Percentiles rank a stretch among this genome's conserved stretches.
Evolutionary conservation across 2,888 invertebrate genomes (phyloP).

Genomic region (Biston betularia): DNA sequence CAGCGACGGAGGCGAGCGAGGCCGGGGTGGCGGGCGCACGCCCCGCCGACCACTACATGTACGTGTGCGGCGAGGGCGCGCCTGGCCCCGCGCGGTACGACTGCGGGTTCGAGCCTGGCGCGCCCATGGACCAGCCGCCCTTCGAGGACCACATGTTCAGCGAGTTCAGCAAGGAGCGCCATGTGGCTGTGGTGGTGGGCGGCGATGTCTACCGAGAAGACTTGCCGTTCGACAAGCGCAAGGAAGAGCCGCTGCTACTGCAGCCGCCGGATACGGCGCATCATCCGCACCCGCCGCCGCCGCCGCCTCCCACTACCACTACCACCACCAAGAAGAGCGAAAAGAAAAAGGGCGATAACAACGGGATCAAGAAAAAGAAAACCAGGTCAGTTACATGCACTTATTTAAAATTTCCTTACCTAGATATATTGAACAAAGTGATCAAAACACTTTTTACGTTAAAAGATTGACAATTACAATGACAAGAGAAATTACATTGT

Average conservation of each 20-base stretch:
- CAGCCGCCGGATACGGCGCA: slow-evolving; percentile 68
- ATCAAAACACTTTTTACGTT: neutral
- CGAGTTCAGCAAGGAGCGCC: slow-evolving; percentile 89
- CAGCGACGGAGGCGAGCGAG: slow-evolving; percentile 80
- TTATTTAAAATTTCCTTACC: neutral
- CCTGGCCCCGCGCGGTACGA: slow-evolving; percentile 73
- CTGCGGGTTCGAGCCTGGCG: slow-evolving; percentile 72
- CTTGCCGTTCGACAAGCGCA: slow-evolving; percentile 73
- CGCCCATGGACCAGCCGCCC: slow-evolving; percentile 88
- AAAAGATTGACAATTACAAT: too few species aligned
- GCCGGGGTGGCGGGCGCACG: slow-evolving; percentile 81
- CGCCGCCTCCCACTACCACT: slow-evolving; percentile 79
- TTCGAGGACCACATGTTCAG: slow-evolving; percentile 93
- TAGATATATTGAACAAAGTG: neutral
- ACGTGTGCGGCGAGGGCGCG: slow-evolving; percentile 76
- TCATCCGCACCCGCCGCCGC: slow-evolving; percentile 58
- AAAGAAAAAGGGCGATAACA: slow-evolving; percentile 93
- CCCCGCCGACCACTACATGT: slow-evolving; percentile 82
- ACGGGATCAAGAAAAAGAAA: slow-evolving; percentile 96
- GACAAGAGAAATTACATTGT: neutral
- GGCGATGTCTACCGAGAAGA: slow-evolving; percentile 82
- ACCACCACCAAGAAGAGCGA: slow-evolving; percentile 90
- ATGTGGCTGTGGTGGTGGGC: slow-evolving; percentile 81
- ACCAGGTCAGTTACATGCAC: slow-evolving; percentile 88
- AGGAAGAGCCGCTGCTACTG: slow-evolving; percentile 77